Base-by-base conservation (phyloP, 2,888 invertebrate species). In the Athetis lepigone region DNA sequence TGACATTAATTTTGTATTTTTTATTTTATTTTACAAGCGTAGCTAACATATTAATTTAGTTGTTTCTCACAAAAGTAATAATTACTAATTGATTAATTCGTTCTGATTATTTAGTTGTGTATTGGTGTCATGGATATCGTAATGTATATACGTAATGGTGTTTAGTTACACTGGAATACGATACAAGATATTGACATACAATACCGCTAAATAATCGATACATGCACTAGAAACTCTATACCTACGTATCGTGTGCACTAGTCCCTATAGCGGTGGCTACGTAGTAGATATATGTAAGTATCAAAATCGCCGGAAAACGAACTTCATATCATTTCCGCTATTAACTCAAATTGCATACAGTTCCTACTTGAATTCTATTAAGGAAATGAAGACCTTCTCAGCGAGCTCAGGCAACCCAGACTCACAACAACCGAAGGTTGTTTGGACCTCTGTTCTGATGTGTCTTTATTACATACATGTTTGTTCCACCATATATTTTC, bases 331-430 rank as follows among this genome's bases (percentile, higher is more conserved):
- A 70, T 51, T 70, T 74, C 74, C 51, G 74, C 68, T 69, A 64
- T 78, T 79, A 74, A 64, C 47, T 68, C 42, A 79, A 75, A 79
- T 75, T 70, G 60, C 52, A 73, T 65, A 45, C 51, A 36, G 51
- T 71, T 74, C 54, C 67, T 51, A 52, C 62, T 73, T 58, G 8
- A 50, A 70, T 65, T 64, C 36, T 59, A 75, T 65, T 65, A 39
- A 70, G 79, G 79, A 78, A 76, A 76, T 67, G 45, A 57, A 58
- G 58, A 61, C 73, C 70, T 73, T 75, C 62, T 43, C 19, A 29
- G 11, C 16, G 33, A 36, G 33, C 19, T 58, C 36, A 62, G 23
- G 43, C 29, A 50, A n/a, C 13, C 19, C 46, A 58, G 29, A 13
- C 56, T 59, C 25, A 59, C 27, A 72, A 56, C 59, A 56, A 25